Base-by-base conservation (phyloP, 92 coral and sea anemone genomes). In the Pocillopora grandis region DNA sequence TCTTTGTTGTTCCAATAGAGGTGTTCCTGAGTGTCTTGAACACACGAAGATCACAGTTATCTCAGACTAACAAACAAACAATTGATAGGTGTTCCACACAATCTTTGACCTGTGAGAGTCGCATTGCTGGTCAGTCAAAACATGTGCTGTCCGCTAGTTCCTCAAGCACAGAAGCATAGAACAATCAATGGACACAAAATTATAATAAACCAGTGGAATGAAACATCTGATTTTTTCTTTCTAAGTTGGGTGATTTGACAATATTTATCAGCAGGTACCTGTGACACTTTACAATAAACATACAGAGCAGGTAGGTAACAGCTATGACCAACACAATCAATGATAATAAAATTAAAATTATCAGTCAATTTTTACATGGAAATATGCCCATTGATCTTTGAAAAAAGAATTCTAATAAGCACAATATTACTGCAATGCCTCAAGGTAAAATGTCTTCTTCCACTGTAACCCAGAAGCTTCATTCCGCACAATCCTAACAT, bases 241-340 rank as follows among this genome's bases (percentile, higher is more conserved):
- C 52, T 10, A 12, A 62, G 74, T 27, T 75, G 10, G 55, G 71
- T 83, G 86, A 49, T 52, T 31, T 63, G 5, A 56, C 59, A 52
- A n/a, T 52, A 6, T 62, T 83, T 63, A 5, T 59, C 14, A 35
- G 33, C 92, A 42, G 92, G 92, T 89, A 89, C 92, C 92, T 79
- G 92, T 66, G 62, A 19, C 23, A 31, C 5, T 66, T 21, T 70
- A 36, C 57, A 70, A 70, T 17, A 70, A 70, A 70, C 56, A 70
- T 55, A 70, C 55, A 52, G 31, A 52, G 19, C 55, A 16, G 56
- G 57, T 70, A n/a, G 57, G 36, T 49, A 20, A 70, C 57, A 42
- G 52, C 52, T 42, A 7, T 70, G 42, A 70, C 75, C 11, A 2
- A 36, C 10, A 70, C 75, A 16, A 11, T 20, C 75, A 36, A 70